Base-by-base conservation (phyloP, 1,140 invertebrate genomes). In the Zaprionus tsacasi region DNA sequence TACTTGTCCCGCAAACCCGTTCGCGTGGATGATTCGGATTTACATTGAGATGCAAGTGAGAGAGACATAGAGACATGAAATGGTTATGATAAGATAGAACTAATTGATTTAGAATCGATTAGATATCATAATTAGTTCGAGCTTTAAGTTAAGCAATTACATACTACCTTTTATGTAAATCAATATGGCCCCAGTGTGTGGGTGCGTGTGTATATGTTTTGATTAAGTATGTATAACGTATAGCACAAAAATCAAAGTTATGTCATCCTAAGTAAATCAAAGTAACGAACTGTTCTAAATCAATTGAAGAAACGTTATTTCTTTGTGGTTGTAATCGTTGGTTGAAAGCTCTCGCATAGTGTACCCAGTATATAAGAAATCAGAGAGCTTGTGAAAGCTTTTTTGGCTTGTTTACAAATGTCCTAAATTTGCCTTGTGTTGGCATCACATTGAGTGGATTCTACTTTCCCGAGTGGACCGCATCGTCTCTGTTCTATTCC, bases 1-100 rank as follows among this genome's bases (percentile, higher is more conserved):
- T 99, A 99, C 94, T 70, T 92, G 55, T 92, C 92, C 3, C 91
- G 92, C 33, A 92, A 92, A 45, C 85, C 91, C 30, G 68, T 83
- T 3, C 82, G 88, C 38, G 68, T 77, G 13, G 83, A 89, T 21
- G 90, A 92, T 76, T 78, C 86, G 43, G 86, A 89, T 61, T 57
- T 85, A 30, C 72, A 85, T 45, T 89, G 76, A 81, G 35, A 48
- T 35, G 57, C 48, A 38, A 27, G 15, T 10, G 54, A 12, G 59
- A 69, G 40, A 64, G 59, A 69, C 33, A 64, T n/a, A 56, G 65
- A 50, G 45, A 35, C 43, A 57, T 54, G 27, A 58, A 40, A 76
- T n/a, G 15, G 17, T 50, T 58, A 59, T 58, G 30, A 69, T 77
- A 80, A 68, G 50, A 12, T 85, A 80, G 76, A 45, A 61, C 56